Evolutionary conservation across 2,797 vertebrate genomes (phyloP), one percentile per base, ranked within the genome.

Genomic region (Microctenopoma lineatum): DNA sequence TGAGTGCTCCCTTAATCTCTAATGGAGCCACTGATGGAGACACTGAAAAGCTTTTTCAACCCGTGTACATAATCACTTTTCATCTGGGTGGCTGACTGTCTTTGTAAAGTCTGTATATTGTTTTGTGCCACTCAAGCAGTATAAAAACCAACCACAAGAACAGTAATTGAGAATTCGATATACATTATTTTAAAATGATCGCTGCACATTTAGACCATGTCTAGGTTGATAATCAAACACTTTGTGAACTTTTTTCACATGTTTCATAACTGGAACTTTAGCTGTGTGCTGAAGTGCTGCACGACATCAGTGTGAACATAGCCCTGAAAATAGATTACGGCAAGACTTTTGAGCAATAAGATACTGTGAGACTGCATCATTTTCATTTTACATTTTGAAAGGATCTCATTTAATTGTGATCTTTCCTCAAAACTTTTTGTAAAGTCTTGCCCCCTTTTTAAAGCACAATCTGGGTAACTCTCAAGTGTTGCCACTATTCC

Each of bases 401-500:
- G 13, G 26, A 26, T 50, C 10, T 53, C 51, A 57, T 32, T 41
- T 18, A 14, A 52, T 61, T 5, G 18, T 69, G 55, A 41, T 41
- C 38, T 44, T 42, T 8, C 2, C 34, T 26, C 44, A 9, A 11
- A 21, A 53, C 27, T 18, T 39, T 21, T 66, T 38, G 45, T 10
- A 0, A 46, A 21, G 42, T 46, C 32, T 36, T 42, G 18, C 50
- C 66, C 44, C 66, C 44, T 51, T 64, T 68, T 36, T 29, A 7
- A 39, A 14, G 53, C 21, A 60, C 52, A 51, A 52, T 52, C 25
- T 21, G 38, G 54, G 15, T 46, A 64, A 50, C 27, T 56, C 50
- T 73, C 5, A 36, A 73, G 67, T 52, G 59, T 54, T 59, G 26
- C 67, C 47, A 42, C 34, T 51, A 66, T 38, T 75, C 26, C 8